phyloP scores from a whole-genome alignment of 2,797 vertebrate genomes.

The Microctenopoma lineatum region DNA sequence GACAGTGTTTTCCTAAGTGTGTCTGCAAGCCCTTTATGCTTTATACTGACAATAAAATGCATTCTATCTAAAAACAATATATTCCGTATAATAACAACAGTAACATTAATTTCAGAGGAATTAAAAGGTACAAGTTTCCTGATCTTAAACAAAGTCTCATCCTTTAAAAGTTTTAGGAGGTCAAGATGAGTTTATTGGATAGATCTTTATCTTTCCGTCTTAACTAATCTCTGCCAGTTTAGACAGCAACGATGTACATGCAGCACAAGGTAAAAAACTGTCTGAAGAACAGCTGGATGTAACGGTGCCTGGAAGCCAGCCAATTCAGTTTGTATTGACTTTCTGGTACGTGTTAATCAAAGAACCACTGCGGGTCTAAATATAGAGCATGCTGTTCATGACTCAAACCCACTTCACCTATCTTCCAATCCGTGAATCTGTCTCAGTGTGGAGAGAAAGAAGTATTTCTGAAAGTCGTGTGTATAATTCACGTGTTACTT shows the following conservation, averaged over 20 bases:
- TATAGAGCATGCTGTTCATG: constrained; percentile 61
- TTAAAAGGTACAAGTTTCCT: neutral
- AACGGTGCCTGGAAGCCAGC: constrained; percentile 22
- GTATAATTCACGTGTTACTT: neutral
- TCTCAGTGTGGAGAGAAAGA: neutral
- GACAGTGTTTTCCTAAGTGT: neutral
- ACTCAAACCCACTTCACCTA: constrained; percentile 57
- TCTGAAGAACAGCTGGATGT: constrained; percentile 18
- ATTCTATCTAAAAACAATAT: no score
- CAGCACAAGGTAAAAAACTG: constrained; percentile 6
- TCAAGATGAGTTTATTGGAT: neutral
- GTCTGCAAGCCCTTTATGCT: neutral
- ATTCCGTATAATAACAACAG: neutral
- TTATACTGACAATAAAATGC: neutral
- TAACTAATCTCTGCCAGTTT: neutral
- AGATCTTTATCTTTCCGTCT: neutral
- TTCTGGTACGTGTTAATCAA: constrained; percentile 60
- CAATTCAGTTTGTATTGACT: constrained; percentile 59
- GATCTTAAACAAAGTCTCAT: neutral
- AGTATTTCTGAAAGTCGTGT: neutral
- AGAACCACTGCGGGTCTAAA: constrained; percentile 53
- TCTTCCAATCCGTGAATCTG: constrained; percentile 35
- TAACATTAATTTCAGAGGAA: neutral
- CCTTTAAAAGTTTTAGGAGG: neutral
- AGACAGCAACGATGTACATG: neutral